phyloP scores from a whole-genome alignment of 1,140 invertebrate species.

The Coptotermes formosanus region DNA sequence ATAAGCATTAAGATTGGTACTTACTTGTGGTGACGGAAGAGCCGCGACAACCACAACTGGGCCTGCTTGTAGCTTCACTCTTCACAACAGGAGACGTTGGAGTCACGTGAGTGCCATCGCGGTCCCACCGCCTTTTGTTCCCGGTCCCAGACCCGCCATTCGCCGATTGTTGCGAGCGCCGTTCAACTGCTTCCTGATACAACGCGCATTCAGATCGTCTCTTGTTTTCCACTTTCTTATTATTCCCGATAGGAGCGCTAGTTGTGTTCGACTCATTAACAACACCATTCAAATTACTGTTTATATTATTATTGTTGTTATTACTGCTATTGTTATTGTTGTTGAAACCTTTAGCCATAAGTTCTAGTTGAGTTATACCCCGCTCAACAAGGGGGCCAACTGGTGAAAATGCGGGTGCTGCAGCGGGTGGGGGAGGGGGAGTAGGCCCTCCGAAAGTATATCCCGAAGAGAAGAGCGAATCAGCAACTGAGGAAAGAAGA shows the following conservation, averaged over 20 bases:
- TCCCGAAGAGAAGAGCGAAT: conserved; percentile 29
- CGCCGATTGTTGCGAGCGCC: not conserved
- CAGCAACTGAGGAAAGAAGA: conserved; percentile 23
- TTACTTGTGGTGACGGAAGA: conserved; percentile 18
- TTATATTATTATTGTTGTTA: conserved; percentile 31
- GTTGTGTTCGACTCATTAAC: not conserved
- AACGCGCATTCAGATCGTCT: conserved; percentile 14
- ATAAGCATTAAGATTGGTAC: not conserved
- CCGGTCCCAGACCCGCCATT: not conserved
- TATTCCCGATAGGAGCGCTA: not conserved
- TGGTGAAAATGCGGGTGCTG: conserved; percentile 11
- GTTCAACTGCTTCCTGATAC: conserved; percentile 2
- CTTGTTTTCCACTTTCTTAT: conserved; percentile 26
- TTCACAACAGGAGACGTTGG: conserved; percentile 23
- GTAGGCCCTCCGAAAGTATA: conserved; percentile 29
- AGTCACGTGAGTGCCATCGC: not conserved
- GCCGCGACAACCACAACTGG: conserved; percentile 25
- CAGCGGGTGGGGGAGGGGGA: conserved; percentile 20
- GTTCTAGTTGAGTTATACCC: conserved; percentile 35
- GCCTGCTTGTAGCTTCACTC: conserved; percentile 23
- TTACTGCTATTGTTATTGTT: conserved; percentile 30
- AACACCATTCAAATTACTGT: conserved; percentile 7
- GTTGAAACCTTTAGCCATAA: conserved; percentile 34
- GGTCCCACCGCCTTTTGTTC: conserved; percentile 22
- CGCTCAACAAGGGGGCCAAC: conserved; percentile 24